Conservation (phyloP, 2,797 vertebrate species). For the Danio aesculapii region DNA sequence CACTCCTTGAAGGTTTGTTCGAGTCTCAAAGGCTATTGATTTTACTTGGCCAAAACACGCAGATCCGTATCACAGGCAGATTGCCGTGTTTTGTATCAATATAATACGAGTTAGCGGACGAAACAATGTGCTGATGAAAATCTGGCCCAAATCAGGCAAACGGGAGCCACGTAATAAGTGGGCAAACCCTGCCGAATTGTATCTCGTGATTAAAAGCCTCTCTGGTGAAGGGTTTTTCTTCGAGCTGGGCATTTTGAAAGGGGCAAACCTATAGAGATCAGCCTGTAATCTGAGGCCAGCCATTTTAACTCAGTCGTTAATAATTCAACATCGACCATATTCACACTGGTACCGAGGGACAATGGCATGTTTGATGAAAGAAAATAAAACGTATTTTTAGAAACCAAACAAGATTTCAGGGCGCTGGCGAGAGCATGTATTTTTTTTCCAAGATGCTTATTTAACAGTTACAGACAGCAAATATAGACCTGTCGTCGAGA, state of each 20-base stretch:
- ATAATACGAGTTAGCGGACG: constrained; percentile 32
- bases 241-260: background rate
- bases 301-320: constrained; percentile 36
- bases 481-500: background rate
- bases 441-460: constrained; percentile 23
- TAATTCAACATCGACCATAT: constrained; percentile 43
- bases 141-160: constrained; percentile 4
- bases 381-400: constrained; percentile 21
- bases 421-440: background rate
- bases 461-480: constrained; percentile 27
- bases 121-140: constrained; percentile 39
- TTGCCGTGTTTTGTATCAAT: constrained; percentile 39
- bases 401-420: constrained; percentile 23
- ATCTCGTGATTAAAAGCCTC: constrained; percentile 43
- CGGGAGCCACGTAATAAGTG: background rate
- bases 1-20: constrained; percentile 24
- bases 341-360: constrained; percentile 27
- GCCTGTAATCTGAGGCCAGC: constrained; percentile 32
- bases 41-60: constrained; percentile 47
- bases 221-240: constrained; percentile 11
- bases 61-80: constrained; percentile 47
- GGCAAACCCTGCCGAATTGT: constrained; percentile 30
- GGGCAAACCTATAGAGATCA: constrained; percentile 18
- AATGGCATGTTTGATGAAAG: constrained; percentile 29
- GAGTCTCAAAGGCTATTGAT: constrained; percentile 48